phyloP scores from a whole-genome alignment of 1,140 invertebrate genomes.

The Argopecten irradians region DNA sequence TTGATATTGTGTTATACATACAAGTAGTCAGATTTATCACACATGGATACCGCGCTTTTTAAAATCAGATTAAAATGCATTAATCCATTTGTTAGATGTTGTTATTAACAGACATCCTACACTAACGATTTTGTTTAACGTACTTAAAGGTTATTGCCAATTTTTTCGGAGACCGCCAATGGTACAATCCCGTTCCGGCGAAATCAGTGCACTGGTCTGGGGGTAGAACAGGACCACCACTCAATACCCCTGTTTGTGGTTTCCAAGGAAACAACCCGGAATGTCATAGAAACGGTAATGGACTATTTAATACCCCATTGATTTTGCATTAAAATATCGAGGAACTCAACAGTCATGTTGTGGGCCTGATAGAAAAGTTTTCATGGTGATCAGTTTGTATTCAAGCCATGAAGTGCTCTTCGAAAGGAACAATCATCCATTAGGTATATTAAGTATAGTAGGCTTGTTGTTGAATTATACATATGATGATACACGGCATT shows the following conservation, averaged over 20 bases:
- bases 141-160: constrained; percentile 38
- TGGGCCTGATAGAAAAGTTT: too few species aligned
- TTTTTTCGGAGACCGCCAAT: constrained; percentile 26
- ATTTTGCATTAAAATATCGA: too few species aligned
- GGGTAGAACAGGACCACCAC: background rate
- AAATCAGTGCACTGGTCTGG: constrained; percentile 33
- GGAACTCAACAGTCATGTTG: too few species aligned
- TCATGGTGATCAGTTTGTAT: background rate
- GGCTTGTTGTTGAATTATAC: too few species aligned
- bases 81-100: background rate
- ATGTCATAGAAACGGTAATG: background rate
- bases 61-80: background rate
- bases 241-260: constrained; percentile 32
- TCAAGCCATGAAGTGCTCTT: too few species aligned
- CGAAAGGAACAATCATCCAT: too few species aligned
- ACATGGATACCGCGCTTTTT: background rate
- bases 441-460: too few species aligned
- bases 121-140: background rate
- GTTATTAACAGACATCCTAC: background rate
- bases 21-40: background rate
- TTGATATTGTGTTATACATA: background rate
- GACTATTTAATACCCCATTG: too few species aligned
- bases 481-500: too few species aligned
- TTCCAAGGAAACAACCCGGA: constrained; percentile 19
- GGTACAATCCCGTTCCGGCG: constrained; percentile 25